Base-by-base conservation (phyloP, 2,113 vertebrate genomes). In the Scopus umbretta region DNA sequence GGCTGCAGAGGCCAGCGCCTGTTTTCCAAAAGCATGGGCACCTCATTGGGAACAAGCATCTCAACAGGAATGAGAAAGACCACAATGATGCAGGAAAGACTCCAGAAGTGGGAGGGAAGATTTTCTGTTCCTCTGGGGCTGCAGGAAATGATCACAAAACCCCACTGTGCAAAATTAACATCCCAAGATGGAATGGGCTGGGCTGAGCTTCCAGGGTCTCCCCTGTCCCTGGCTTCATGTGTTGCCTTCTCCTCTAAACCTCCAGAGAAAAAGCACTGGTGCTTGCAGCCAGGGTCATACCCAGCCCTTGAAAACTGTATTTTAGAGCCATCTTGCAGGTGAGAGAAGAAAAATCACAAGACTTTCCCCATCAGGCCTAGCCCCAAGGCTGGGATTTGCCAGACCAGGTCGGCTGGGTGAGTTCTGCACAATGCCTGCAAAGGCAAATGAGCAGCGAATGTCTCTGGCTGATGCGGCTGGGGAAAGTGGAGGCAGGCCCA, bases 91-190 rank as follows among this genome's bases (percentile, higher is more conserved):
- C 11, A 53, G 55, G 34, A 58, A 65, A 58, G 42, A 30, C 25
- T 47, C 34, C 0, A 0, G 21, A 0, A 2, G 23, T 8, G 6
- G 18, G 52, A 91, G n/a, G 19, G 34, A 42, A 50, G 52, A 75
- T 36, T 91, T 88, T 86, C 75, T 73, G 49, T 90, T 95, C 59
- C 80, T 73, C 59, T 73, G 47, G 58, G 45, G 25, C 25, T 62
- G 50, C 19, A 62, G 72, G n/a, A 62, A 92, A 89, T 1, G 3
- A 30, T 53, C n/a, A 58, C 13, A 27, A 58, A 61, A n/a, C 20
- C 10, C 11, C 8, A 5, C 10, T 11, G 43, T 50, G 56, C 68
- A 45, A 32, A 80, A 71, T 47, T 63, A n/a, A 3, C 5, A 4
- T 34, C n/a, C 56, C 0, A 6, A 67, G 78, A 11, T 0, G 0